Evolutionary conservation across 2,113 vertebrate species (phyloP).

Genomic region (Gulo gulo): DNA sequence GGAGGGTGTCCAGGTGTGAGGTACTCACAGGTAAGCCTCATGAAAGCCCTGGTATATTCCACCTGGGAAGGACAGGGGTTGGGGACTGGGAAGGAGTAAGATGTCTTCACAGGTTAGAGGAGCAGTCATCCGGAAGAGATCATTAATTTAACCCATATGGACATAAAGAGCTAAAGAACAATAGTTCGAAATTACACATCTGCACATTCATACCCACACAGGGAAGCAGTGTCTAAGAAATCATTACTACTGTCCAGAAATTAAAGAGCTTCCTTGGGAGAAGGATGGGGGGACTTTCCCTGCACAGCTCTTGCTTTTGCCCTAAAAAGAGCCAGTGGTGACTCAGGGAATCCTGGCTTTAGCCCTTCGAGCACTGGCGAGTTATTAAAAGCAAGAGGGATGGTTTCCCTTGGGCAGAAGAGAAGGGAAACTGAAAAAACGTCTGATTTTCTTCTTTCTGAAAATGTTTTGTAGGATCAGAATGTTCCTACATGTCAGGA

Average conservation of each 20-base stretch:
- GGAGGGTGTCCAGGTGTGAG: neutral
- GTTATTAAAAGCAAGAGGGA: neutral
- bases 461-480: conserved; percentile 41
- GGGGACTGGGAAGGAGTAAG: accelerated
- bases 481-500: neutral
- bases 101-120: neutral
- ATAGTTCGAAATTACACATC: neutral
- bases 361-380: neutral
- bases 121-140: neutral
- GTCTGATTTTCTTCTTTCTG: conserved; percentile 30
- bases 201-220: neutral
- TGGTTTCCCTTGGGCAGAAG: neutral
- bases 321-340: neutral
- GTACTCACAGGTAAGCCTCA: neutral
- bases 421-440: neutral
- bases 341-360: neutral
- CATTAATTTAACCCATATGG: neutral
- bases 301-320: neutral
- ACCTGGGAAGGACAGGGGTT: neutral
- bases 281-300: neutral
- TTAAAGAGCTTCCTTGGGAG: neutral
- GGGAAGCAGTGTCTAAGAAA: neutral
- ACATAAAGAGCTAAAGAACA: neutral
- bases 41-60: neutral
- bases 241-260: neutral